Conservation (phyloP, 2,888 invertebrate species). For the Protophormia terraenovae region DNA sequence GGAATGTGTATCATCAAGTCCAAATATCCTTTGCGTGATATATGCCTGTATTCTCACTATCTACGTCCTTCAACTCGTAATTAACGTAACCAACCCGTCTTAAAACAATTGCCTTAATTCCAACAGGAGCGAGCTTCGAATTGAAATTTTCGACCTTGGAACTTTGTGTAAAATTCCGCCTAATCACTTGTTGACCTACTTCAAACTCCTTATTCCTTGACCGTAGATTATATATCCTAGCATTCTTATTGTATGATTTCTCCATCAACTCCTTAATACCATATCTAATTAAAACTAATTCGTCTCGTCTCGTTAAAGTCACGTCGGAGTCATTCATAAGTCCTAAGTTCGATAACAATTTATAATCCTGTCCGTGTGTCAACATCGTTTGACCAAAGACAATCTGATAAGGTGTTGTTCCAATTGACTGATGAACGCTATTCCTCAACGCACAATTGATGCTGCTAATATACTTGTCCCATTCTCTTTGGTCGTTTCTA, state of each 20-base stretch:
- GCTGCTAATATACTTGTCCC: too few species aligned
- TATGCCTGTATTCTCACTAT: not conserved
- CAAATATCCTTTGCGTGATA: not conserved
- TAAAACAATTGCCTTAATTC: not conserved
- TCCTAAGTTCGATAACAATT: not conserved
- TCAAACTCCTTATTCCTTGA: not conserved
- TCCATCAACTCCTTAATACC: not conserved
- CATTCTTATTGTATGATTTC: not conserved
- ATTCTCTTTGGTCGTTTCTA: too few species aligned
- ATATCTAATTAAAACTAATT: not conserved
- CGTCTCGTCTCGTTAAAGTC: not conserved
- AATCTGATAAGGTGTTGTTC: too few species aligned
- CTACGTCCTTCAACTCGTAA: not conserved
- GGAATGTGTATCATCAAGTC: not conserved
- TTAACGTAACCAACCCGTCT: not conserved
- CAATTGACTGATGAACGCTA: too few species aligned
- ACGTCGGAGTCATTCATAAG: not conserved
- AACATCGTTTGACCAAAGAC: too few species aligned
- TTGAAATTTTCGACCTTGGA: slow-evolving; percentile 3
- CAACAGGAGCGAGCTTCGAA: not conserved
- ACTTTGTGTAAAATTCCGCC: slow-evolving; percentile 1
- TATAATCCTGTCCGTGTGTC: too few species aligned
- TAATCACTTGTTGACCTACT: not conserved
- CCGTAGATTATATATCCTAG: not conserved
- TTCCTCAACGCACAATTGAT: too few species aligned